phyloP scores from a whole-genome alignment of 2,888 invertebrate genomes.

The Andrena marginata region DNA sequence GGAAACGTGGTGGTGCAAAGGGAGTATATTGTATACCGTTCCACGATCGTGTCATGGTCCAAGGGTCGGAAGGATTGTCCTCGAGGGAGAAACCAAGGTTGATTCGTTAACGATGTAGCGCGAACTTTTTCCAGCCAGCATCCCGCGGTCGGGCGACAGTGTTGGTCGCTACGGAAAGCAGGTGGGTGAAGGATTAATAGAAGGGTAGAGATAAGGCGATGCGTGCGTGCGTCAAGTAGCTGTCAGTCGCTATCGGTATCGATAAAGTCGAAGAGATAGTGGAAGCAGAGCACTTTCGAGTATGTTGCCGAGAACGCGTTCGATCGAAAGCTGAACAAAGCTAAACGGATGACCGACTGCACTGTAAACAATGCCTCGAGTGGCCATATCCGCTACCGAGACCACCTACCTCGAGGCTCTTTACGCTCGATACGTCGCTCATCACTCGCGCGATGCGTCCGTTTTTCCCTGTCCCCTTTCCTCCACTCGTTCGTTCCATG shows the following conservation, averaged over 20 bases:
- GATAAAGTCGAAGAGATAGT: constrained; percentile 3
- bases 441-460: neutral
- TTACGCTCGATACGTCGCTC: neutral
- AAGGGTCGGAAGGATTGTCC: no score
- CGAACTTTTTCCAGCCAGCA: no score
- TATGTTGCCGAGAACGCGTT: neutral
- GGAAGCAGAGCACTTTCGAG: constrained; percentile 4
- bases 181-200: neutral
- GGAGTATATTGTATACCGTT: no score
- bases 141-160: no score
- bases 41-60: no score
- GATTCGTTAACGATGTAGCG: no score
- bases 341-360: constrained; percentile 16
- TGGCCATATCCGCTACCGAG: constrained; percentile 23
- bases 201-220: neutral
- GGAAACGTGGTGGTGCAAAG: no score
- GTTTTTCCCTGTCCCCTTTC: neutral
- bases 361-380: constrained; percentile 44
- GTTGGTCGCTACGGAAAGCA: neutral
- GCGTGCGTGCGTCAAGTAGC: constrained; percentile 27
- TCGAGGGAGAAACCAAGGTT: no score
- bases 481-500: no score
- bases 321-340: neutral
- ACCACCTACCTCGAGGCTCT: neutral
- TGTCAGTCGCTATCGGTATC: constrained; percentile 47